Base-by-base conservation (phyloP, 2,113 vertebrate species). In the Saiga tatarica region DNA sequence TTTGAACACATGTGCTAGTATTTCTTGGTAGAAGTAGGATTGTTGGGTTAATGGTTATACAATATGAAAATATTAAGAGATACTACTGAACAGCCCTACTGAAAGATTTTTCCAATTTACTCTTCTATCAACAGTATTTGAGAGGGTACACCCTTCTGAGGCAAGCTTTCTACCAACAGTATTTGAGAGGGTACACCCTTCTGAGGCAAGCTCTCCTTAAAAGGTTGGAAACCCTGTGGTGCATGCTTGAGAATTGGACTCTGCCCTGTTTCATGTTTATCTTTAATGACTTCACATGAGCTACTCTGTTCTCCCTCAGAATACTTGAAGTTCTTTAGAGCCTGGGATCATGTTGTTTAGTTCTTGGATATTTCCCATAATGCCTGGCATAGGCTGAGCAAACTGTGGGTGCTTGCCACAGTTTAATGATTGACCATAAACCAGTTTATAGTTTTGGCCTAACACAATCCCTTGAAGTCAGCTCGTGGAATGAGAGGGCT, bases 341-440 rank as follows among this genome's bases (percentile, higher is more conserved):
- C 64, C 57, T 94, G 47, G 67, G 94, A 64, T 89, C 52, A 97
- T 95, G 84, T 82, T 33, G 76, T 90, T 94, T 57, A 55, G 47
- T 91, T 94, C 76, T 85, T 96, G 96, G 91, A 64, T 81, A 98
- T 98, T 96, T 97, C 89, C 85, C 60, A 82, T 36, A 67, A 9
- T 91, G 59, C 95, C 78, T 94, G 86, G 55, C 52, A 95, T 2
- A 97, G 30, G 81, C 28, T 88, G 36, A 81, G 15, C 53, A 95
- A 87, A 95, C 57, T 64, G 59, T 94, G 53, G 64, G 57, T 96
- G 74, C 36, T 96, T 60, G 94, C 78, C 89, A 84, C 52, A 90
- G 94, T 47, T 89, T 93, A 85, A 76, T 92, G 62, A 94, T 81
- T 98, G 84, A 94, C 62, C 67, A 74, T 85, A 92, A 97, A 86